Evolutionary conservation across 2,888 invertebrate genomes (phyloP).

Genomic region (Fragum whitleyi): DNA sequence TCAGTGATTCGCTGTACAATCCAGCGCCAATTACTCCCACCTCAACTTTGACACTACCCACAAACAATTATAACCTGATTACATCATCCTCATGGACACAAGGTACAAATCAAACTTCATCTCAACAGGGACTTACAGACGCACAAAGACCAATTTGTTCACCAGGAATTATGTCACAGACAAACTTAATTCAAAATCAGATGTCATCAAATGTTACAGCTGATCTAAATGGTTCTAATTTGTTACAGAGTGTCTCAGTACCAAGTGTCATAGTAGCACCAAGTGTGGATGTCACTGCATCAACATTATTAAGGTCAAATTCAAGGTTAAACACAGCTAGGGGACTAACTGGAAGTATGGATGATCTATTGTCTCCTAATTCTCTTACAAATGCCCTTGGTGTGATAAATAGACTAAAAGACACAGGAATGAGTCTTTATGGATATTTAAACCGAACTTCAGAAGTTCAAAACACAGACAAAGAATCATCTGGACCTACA

Average conservation of each 20-base stretch:
- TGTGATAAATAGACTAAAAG: constrained; percentile 74
- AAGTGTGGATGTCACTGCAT: constrained; percentile 1
- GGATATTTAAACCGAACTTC: constrained; percentile 54
- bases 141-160: constrained; percentile 2
- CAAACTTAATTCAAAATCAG: not conserved
- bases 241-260: not conserved
- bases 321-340: constrained; percentile 12
- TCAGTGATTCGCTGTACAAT: constrained; percentile 60
- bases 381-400: constrained; percentile 58
- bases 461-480: not conserved
- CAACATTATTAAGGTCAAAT: not conserved
- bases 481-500: not conserved
- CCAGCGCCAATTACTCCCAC: constrained; percentile 38
- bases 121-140: constrained; percentile 11
- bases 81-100: constrained; percentile 39
- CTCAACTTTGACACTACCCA: constrained; percentile 51
- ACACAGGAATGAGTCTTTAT: constrained; percentile 72
- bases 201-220: not conserved
- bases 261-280: constrained; percentile 3
- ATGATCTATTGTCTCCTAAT: constrained; percentile 8
- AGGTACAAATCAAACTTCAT: constrained; percentile 28
- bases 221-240: not conserved
- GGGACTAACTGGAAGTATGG: not conserved
- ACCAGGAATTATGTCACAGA: not conserved
- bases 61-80: constrained; percentile 50